A percentile compares a stretch with the other conserved stretches of the same genome.
Evolutionary conservation across 2,113 vertebrate genomes (phyloP).

Genomic region (Antigone vipio): DNA sequence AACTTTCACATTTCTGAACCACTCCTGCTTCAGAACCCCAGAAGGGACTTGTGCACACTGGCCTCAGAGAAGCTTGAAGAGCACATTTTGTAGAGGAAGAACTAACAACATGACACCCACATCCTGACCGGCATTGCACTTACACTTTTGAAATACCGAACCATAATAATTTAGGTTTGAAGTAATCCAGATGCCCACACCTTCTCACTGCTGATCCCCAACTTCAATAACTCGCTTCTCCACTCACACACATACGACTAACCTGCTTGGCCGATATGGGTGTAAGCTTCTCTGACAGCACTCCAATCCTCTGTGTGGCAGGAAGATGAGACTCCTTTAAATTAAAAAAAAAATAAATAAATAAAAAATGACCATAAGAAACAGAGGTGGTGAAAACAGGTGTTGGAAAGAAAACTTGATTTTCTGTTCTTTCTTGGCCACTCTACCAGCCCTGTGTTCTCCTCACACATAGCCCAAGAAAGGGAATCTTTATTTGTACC

Average conservation of each 20-base stretch:
- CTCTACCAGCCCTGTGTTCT: background rate
- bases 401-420: background rate
- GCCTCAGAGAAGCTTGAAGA: background rate
- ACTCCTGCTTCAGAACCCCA: background rate
- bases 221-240: background rate
- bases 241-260: rapidly evolving
- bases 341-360: too few relatives aligned
- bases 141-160: background rate
- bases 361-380: background rate
- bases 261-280: rapidly evolving
- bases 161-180: rapidly evolving
- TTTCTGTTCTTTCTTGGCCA: background rate
- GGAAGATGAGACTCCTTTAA: background rate
- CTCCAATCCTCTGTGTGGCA: rapidly evolving
- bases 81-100: background rate
- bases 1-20: background rate
- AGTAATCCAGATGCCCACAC: background rate
- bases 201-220: background rate
- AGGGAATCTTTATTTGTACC: background rate
- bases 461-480: background rate
- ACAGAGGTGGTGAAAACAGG: background rate
- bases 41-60: rapidly evolving
- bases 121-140: background rate
- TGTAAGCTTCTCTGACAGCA: background rate
- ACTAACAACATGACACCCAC: background rate